These are phyloP conservation scores for Ciconia boyciana DNA, from an alignment of 2,113 vertebrate species.

Conservation along the genomic window DNA sequence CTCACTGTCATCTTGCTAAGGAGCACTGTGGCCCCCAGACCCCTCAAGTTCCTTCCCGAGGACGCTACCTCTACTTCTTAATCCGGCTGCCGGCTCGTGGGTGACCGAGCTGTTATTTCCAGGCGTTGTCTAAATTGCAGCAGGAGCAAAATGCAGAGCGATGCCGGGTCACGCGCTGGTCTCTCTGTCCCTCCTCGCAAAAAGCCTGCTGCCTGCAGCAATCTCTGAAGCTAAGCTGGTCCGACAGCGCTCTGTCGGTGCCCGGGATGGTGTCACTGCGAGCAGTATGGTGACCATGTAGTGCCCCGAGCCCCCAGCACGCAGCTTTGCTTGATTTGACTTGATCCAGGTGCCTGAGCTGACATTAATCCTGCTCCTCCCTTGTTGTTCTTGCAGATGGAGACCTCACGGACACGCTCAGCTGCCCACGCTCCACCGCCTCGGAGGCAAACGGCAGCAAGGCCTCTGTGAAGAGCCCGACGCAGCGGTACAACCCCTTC, in stretches of 20 bases:
- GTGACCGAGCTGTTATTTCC: background rate
- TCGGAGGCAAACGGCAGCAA: slow-evolving; percentile 77
- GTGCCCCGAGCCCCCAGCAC: fast-evolving
- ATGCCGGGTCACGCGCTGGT: background rate
- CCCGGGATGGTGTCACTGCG: background rate
- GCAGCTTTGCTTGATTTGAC: background rate
- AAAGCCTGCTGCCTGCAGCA: background rate
- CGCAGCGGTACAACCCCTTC: slow-evolving; percentile 90
- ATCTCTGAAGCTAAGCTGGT: background rate
- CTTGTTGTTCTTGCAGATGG: slow-evolving; percentile 77
- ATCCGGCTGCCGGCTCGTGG: background rate
- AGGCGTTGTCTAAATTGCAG: background rate
- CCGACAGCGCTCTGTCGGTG: fast-evolving
- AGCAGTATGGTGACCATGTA: fast-evolving
- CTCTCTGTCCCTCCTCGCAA: background rate
- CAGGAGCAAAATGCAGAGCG: background rate
- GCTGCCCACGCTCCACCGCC: slow-evolving; percentile 80
- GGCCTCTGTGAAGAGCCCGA: slow-evolving; percentile 76
- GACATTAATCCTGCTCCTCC: background rate
- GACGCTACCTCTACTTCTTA: background rate
- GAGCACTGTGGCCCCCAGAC: background rate
- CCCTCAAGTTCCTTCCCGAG: background rate
- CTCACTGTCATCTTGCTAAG: background rate
- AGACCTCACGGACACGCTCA: slow-evolving; percentile 89
- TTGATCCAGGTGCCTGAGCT: fast-evolving